phyloP scores from a whole-genome alignment of 1,140 invertebrate genomes.

The Dryas iulia region DNA sequence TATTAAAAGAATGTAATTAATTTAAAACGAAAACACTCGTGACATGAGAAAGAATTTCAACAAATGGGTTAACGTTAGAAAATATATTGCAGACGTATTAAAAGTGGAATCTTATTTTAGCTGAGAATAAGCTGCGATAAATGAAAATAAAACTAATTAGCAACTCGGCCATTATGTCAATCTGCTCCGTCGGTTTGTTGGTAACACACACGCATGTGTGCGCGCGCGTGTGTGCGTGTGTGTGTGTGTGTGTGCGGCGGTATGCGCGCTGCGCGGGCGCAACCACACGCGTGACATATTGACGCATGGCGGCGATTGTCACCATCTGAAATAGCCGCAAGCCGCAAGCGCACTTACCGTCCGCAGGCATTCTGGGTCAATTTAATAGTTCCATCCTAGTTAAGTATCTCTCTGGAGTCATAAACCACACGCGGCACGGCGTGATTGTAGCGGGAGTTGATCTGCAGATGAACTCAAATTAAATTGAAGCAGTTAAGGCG shows the following conservation, averaged over 20 bases:
- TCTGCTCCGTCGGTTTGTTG: constrained; percentile 6
- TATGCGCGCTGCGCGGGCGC: constrained; percentile 32
- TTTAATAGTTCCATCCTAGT: background rate
- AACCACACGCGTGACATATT: constrained; percentile 30
- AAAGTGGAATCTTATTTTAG: background rate
- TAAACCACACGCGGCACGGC: no score
- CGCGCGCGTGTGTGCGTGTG: background rate
- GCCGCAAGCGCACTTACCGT: background rate
- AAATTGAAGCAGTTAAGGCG: background rate
- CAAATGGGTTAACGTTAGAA: background rate
- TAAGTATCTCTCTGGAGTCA: background rate
- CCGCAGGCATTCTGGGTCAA: background rate
- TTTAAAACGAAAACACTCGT: background rate
- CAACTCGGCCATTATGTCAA: constrained; percentile 24
- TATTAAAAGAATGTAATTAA: background rate
- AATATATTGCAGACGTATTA: background rate
- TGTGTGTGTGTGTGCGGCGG: constrained; percentile 11
- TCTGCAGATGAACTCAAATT: background rate
- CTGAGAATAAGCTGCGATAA: constrained; percentile 10
- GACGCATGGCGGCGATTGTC: constrained; percentile 39
- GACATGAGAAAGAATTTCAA: background rate
- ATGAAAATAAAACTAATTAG: constrained; percentile 25
- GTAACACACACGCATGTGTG: background rate
- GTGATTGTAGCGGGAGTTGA: background rate
- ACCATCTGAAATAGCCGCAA: constrained; percentile 17